phyloP scores from a whole-genome alignment of 2,113 vertebrate genomes.

The Odontesthes bonariensis region DNA sequence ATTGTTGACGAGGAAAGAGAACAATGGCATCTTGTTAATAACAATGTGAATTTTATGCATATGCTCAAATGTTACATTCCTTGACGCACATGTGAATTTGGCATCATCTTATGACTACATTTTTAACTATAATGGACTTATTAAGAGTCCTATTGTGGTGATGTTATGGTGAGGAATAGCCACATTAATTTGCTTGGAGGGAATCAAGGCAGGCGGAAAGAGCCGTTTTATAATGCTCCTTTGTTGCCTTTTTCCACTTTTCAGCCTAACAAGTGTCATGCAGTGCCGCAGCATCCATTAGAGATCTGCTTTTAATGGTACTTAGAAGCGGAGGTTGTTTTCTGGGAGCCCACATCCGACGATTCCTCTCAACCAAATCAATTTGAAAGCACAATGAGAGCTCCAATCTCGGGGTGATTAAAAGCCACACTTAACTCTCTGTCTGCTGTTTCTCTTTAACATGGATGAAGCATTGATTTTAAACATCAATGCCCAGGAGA shows the following conservation, averaged over 20 bases:
- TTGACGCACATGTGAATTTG: conserved; percentile 25
- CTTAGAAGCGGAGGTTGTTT: conserved; percentile 33
- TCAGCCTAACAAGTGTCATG: background rate
- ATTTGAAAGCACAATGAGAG: conserved; percentile 27
- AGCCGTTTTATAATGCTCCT: background rate
- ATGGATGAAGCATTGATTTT: conserved; percentile 2
- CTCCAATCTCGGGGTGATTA: conserved; percentile 50
- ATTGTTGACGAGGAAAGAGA: conserved; percentile 20
- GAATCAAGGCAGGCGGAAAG: conserved; percentile 7
- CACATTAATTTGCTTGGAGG: background rate
- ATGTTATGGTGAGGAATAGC: too few species aligned
- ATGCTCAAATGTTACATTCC: conserved; percentile 2
- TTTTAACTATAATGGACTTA: too few species aligned
- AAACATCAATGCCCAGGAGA: conserved; percentile 29
- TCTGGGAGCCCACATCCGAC: background rate
- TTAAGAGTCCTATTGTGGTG: too few species aligned
- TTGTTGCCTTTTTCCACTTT: conserved; percentile 14
- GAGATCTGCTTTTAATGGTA: conserved; percentile 39
- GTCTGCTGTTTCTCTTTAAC: conserved; percentile 24
- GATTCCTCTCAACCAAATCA: conserved; percentile 38
- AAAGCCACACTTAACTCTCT: conserved; percentile 56
- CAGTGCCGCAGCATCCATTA: conserved; percentile 39
- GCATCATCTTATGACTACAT: background rate
- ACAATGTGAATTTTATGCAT: conserved; percentile 2
- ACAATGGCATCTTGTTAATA: conserved; percentile 56